Evolutionary conservation across 1,140 invertebrate species (phyloP), one percentile per base, ranked within the genome.

Genomic region (Calephelis nemesis): DNA sequence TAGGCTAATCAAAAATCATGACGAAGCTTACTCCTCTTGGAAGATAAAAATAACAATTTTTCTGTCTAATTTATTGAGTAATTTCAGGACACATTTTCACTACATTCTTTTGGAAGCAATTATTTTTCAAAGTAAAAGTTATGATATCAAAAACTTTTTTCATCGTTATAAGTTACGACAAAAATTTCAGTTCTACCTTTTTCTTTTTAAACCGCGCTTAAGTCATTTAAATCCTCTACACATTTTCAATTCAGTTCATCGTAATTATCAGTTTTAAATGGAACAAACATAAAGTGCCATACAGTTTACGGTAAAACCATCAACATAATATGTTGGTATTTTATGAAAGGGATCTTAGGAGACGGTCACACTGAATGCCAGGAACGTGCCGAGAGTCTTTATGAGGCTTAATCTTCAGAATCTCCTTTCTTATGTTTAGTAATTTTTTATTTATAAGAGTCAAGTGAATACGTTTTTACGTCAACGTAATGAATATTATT

Each of bases 291-390:
- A 60, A 60, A 60, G 12, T 39, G 58, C 19, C 30, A 60, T 60
- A 39, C 58, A 60, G 12, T 39, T 39, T 60, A 50, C 47, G 58
- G 39, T 60, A 60, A 40, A 40, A 40, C 58, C 58, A 11, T 60
- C 42, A 39, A 60, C 58, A 62, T 62, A 42, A 63, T 49, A 63
- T 50, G 68, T 40, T 71, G 62, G 67, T 67, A 50, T 50, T 62
- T 71, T 64, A 71, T 67, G 65, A 62, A 52, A 45, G 69, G 49
- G 67, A 68, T 68, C 42, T 47, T 45, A 42, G 15, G 30, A 48
- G 62, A 58, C 66, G 70, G 62, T 63, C 66, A 47, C 66, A 48
- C 47, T 67, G 62, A 62, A 71, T 71, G 70, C 67, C 45, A 45
- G 62, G 47, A 62, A 71, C 70, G 70, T 71, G 70, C 62, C 48